Base-by-base conservation (phyloP, 2,797 vertebrate genomes). In the Oryzias sinensis region DNA sequence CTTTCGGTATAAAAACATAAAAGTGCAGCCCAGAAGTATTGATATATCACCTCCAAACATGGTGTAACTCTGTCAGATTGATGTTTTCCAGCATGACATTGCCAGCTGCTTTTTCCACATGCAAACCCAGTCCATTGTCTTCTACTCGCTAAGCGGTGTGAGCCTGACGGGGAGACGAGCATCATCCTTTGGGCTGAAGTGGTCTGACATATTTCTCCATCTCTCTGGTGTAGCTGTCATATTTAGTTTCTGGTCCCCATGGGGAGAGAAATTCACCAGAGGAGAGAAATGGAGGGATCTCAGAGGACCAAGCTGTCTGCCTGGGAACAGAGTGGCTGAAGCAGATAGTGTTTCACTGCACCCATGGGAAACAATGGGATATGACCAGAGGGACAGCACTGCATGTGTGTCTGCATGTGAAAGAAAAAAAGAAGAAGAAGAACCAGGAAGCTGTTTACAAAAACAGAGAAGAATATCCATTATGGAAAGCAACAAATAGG, bases 311-410 rank as follows among this genome's bases (percentile, higher is more conserved):
- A 64, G 72, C 79, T 81, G 87, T 88, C 82, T 85, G 66, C 74
- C 57, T 53, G 80, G 74, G 77, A 83, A 67, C 59, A 83, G 82
- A 84, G 73, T 82, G 80, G 65, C 55, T 65, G 73, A 76, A 74
- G 64, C 63, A 81, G 87, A 90, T 87, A 87, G 75, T 76, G 76
- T 89, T 86, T 74, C 82, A 81, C 79, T 62, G 80, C 65, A 80
- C 85, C 77, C 84, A 2, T 45, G 83, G 82, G 86, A 87, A 70
- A 80, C 56, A 5, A 56, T 52, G 53, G 64, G 70, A 78, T 84
- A 79, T 67, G 78, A 79, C 87, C 79, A 68, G 59, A 74, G 83
- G 83, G 72, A 75, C 71, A 56, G 49, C 49, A 55, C 40, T 57
- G 46, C 68, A 43, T 54, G 43, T 47, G 66, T 58, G 51, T 59